Conservation (phyloP, 2,888 invertebrate species). For the Oegoconia quadripuncta region DNA sequence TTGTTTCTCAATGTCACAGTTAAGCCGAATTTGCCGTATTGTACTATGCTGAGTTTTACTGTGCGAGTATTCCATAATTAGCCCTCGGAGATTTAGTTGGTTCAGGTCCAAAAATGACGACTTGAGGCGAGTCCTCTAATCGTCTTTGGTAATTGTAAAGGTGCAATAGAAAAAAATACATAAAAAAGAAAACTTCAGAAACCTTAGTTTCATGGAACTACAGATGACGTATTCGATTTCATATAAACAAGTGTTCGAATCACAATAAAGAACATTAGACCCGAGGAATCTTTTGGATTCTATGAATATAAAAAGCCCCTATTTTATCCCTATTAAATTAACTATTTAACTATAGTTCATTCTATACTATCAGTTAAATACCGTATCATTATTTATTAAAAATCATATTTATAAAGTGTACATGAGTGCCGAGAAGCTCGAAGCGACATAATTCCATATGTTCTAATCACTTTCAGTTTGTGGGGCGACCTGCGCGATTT, state of each 20-base stretch:
- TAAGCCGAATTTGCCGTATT: too few species aligned
- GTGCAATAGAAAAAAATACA: slow-evolving; percentile 36
- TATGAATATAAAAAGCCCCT: slow-evolving; percentile 52
- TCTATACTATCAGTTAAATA: slow-evolving; percentile 62
- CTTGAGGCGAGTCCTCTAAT: too few species aligned
- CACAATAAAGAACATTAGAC: slow-evolving; percentile 23
- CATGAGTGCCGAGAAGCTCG: background rate
- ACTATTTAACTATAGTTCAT: slow-evolving; percentile 65
- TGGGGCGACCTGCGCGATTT: too few species aligned
- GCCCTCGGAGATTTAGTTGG: too few species aligned
- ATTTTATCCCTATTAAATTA: slow-evolving; percentile 66
- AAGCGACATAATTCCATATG: background rate
- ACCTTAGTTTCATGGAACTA: slow-evolving; percentile 44
- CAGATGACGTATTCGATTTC: slow-evolving; percentile 30
- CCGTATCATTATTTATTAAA: slow-evolving; percentile 42
- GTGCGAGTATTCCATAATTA: too few species aligned
- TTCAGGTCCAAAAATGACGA: too few species aligned
- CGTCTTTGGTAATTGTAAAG: too few species aligned
- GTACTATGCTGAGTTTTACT: too few species aligned
- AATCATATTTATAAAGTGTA: slow-evolving; percentile 14
- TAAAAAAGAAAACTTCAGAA: slow-evolving; percentile 31
- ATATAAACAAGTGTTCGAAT: slow-evolving; percentile 29
- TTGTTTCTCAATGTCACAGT: too few species aligned
- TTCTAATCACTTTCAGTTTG: background rate
- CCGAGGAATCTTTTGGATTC: slow-evolving; percentile 24